Evolutionary conservation across 2,888 invertebrate genomes (phyloP), one percentile per base, ranked within the genome.

Genomic region (Coelinius sp.): DNA sequence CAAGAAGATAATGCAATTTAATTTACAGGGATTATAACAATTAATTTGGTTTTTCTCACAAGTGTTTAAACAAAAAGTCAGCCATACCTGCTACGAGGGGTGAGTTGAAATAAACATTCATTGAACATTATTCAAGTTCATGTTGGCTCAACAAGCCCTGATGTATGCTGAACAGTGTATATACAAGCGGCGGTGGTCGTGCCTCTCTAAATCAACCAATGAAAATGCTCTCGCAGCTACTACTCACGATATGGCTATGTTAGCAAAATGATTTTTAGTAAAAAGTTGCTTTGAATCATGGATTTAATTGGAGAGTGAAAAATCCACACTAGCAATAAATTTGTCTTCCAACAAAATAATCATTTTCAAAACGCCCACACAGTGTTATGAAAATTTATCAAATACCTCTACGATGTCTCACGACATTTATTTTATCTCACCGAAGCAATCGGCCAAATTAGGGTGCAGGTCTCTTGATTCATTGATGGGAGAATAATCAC

Each of bases 371-470:
- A 20, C 59, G 17, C 59, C 59, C 35, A 14, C 66, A 25, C 49
- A 35, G 2, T 10, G 27, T 6, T 38, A 44, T 63, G 38, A 52
- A 65, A 31, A 70, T 49, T 35, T 49, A 27, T 63, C 64, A 65
- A 56, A 53, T 70, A 68, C 73, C 73, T 25, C 59, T 49, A 20
- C 70, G 73, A 73, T 73, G 71, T 66, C 65, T 75, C 75, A 73
- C 70, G 66, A 66, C 68, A 79, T 79, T 80, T 78, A 75, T 79
- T 81, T 31, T n/a, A 59, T 59, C 59, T 8, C 56, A 77, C 2
- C 14, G 31, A 31, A n/a, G 17, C 14, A 14, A 56, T 31, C 27
- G 31, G 59, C 31, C 46, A 49, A 49, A 20, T 49, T 49, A 49
- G 46, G 46, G 46, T 49, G 46, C 46, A 49, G 46, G 46, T 20